Evolutionary conservation across 2,888 invertebrate species (phyloP), one percentile per base, ranked within the genome.

Genomic region (Scrobipalpa atriplicella): DNA sequence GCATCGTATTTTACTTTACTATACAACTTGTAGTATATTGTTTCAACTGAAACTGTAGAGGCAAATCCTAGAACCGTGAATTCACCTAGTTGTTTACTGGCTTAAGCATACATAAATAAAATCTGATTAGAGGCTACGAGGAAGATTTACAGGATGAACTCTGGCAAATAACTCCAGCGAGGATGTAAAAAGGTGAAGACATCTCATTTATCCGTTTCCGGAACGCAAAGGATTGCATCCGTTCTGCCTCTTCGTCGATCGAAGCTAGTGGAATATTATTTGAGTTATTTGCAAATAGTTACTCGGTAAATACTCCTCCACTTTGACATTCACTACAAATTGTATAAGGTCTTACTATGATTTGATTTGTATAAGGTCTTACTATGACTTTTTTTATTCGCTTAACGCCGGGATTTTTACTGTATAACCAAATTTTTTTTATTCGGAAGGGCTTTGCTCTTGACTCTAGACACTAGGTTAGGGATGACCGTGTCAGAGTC

Each of bases 221-320:
- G 60, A n/a, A 39, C 11, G 38, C 38, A 60, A 60, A 39, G 16
- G 60, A 39, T 61, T 61, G 41, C 61, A 41, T 61, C 61, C 41
- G 41, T 16, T 39, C 39, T 19, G 61, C 41, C 39, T 41, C 19
- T 2, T 36, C 10, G 29, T 16, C 58, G n/a, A 58, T 58, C 29
- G 19, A 38, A 29, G n/a, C 8, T n/a, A 29, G 16, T 29, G 7
- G 36, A n/a, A 29, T 56, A 21, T 36, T 29, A 29, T 16, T 29
- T 16, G 58, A 58, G 38, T 58, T 58, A 29, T 16, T 11, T 7
- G 29, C 29, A 36, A 38, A 52, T 56, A 56, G n/a, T 29, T 36
- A 56, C 29, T n/a, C n/a, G 29, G 56, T 8, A 54, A 21, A 19
- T 54, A 18, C 54, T 47, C n/a, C n/a, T 47, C n/a, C 47, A 16